Percentiles rank a stretch among this genome's conserved stretches.
Conservation (phyloP, 2,888 invertebrate genomes). For the Malthinus flaveolus region DNA sequence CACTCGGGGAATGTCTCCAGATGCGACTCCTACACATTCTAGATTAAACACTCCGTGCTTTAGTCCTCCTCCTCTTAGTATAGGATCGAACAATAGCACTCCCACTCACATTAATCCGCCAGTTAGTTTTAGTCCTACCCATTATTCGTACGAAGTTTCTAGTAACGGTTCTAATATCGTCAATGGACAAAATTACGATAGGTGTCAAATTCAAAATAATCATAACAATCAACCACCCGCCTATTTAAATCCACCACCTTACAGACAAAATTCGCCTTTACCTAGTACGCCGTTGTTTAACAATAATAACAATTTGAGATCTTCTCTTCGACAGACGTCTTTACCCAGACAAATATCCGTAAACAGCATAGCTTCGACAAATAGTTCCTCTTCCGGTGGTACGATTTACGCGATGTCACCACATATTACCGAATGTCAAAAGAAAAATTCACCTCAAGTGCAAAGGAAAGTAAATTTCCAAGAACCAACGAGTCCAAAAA, state of each 20-base stretch:
- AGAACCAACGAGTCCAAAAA: slow-evolving; percentile 61
- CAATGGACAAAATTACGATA: slow-evolving; percentile 43
- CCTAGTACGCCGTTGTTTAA: slow-evolving; percentile 42
- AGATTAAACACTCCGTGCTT: slow-evolving; percentile 49
- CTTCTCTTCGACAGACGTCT: slow-evolving; percentile 48
- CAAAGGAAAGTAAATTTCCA: slow-evolving; percentile 67
- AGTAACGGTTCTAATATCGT: slow-evolving; percentile 22
- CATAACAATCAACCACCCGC: slow-evolving; percentile 52
- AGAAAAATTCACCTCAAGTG: slow-evolving; percentile 58
- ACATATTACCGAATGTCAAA: slow-evolving; percentile 62
- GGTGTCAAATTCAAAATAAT: slow-evolving; percentile 32
- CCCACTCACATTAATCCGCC: slow-evolving; percentile 49
- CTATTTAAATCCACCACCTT: slow-evolving; percentile 51
- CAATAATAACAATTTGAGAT: slow-evolving; percentile 46
- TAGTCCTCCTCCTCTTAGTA: slow-evolving; percentile 48
- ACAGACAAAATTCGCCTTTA: slow-evolving; percentile 47
- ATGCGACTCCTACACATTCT: slow-evolving; percentile 55
- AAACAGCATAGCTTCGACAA: slow-evolving; percentile 60
- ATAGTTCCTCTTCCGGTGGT: slow-evolving; percentile 53
- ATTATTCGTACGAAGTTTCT: slow-evolving; percentile 27
- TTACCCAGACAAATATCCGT: slow-evolving; percentile 62
- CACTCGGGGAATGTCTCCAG: slow-evolving; percentile 48
- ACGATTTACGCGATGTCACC: slow-evolving; percentile 47
- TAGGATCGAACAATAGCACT: slow-evolving; percentile 50
- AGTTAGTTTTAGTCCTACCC: slow-evolving; percentile 46